Conservation (phyloP, 2,113 vertebrate genomes). For the Hymenochirus boettgeri region DNA sequence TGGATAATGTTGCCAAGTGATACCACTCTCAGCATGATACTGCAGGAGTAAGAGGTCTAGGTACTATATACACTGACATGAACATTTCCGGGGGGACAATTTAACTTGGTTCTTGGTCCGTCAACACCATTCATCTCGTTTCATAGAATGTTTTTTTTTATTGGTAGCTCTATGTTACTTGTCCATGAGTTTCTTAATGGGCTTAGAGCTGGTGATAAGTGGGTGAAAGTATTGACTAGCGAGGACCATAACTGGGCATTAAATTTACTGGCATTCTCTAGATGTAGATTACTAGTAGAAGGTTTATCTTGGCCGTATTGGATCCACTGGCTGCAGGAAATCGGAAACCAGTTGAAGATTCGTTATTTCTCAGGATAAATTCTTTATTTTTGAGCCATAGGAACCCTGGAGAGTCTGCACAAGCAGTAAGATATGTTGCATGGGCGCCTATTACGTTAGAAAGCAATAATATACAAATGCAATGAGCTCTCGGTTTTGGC, state of each 20-base stretch:
- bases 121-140: constrained; percentile 84
- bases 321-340: constrained; percentile 60
- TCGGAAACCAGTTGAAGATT: constrained; percentile 58
- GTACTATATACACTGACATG: too few relatives aligned
- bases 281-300: constrained; percentile 41
- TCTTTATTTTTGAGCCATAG: constrained; percentile 60
- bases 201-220: constrained; percentile 53
- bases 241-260: constrained; percentile 49
- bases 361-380: constrained; percentile 68
- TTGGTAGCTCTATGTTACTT: constrained; percentile 56
- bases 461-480: constrained; percentile 65
- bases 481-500: constrained; percentile 63
- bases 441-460: constrained; percentile 61
- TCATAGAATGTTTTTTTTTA: too few relatives aligned
- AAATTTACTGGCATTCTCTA: too few relatives aligned
- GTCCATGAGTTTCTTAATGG: constrained; percentile 51
- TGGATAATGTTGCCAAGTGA: constrained; percentile 55
- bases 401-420: constrained; percentile 60
- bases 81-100: constrained; percentile 77
- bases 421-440: constrained; percentile 63
- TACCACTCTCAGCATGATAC: constrained; percentile 64
- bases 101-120: constrained; percentile 82
- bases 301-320: constrained; percentile 52
- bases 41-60: too few relatives aligned
- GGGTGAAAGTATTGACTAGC: constrained; percentile 48